Evolutionary conservation across 2,888 invertebrate species (phyloP), one percentile per base, ranked within the genome.

Genomic region (Adineta ricciae): DNA sequence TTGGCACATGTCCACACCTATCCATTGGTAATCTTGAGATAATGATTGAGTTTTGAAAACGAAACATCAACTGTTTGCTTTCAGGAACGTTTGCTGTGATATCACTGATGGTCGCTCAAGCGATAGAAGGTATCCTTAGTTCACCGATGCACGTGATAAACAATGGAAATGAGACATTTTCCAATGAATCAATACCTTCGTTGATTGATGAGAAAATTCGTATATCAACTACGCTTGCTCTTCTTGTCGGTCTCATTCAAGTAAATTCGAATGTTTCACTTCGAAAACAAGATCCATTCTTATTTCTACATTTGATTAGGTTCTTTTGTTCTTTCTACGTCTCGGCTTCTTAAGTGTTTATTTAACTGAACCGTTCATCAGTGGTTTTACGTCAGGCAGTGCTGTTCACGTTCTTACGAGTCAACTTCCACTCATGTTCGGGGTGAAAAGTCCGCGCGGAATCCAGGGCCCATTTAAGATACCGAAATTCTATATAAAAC

Each of bases 311-410:
- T 46, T 46, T 46, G 46, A 46, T 46, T 46, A 64, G 64, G 1
- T 50, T 19, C 11, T 64, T 3, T 27, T 64, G 32, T 64, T 14
- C 5, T 9, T 64, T 27, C 5, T 89, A 49, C 88, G 88, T 50
- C 88, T 90, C 32, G 89, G 90, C 1, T 89, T 90, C 86, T 88
- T 90, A 84, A 89, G 89, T 14, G 88, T 88, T 2, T 90, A 90
- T 83, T 87, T 90, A 46, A 89, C 89, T 0, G 89, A 89, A 85
- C 89, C 89, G 0, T 89, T 90, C 86, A 88, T 89, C 84, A 88
- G 88, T 54, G 90, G 89, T 14, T 90, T 89, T 86, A 89, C 89
- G 0, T 88, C 89, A 0, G 89, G 89, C 9, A 89, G 88, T 21
- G 89, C 88, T 27, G 87, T 89, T 4, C 88, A 89, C 83, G 89